These are phyloP conservation scores for silkworm (Bombyx mori) DNA, from an alignment of 1,140 invertebrate species.

Conservation along the genomic window DNA sequence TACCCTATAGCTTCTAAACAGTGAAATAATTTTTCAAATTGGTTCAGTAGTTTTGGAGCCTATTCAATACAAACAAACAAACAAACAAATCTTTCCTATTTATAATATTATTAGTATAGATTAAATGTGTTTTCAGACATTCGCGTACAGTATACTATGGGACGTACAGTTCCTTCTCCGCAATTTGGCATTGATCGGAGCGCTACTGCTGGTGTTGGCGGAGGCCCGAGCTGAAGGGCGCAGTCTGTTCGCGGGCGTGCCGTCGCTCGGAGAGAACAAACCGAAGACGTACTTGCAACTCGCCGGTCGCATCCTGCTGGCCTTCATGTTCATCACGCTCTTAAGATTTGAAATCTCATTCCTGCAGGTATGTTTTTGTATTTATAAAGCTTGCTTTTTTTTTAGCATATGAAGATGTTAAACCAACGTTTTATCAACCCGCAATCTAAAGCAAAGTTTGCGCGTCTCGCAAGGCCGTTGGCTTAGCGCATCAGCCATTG, in stretches of 20 bases:
- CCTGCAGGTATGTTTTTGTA: conserved; percentile 78
- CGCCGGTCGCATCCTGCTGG: conserved; percentile 93
- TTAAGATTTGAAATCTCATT: conserved; percentile 94
- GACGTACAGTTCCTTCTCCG: conserved; percentile 96
- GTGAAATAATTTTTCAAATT: too few species aligned
- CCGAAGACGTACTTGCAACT: conserved; percentile 98
- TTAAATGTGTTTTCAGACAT: conserved; percentile 78
- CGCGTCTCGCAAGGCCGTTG: too few species aligned
- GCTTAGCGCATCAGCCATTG: too few species aligned
- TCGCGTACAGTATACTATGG: conserved; percentile 98
- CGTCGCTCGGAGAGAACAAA: conserved; percentile 95
- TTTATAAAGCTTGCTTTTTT: too few species aligned
- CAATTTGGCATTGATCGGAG: conserved; percentile 96
- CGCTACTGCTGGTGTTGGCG: conserved; percentile 93
- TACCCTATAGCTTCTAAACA: too few species aligned
- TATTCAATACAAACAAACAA: too few species aligned
- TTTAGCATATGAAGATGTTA: too few species aligned
- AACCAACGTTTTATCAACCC: too few species aligned
- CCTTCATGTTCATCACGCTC: conserved; percentile 99
- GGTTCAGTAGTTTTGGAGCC: too few species aligned
- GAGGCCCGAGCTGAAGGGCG: conserved; percentile 93
- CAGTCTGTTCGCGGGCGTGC: conserved; percentile 98
- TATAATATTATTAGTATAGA: background rate
- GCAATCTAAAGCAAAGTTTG: too few species aligned
- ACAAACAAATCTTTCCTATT: too few species aligned